Evolutionary conservation across 2,888 invertebrate genomes (phyloP), one percentile per base, ranked within the genome.

Genomic region (Leuctra nigra): DNA sequence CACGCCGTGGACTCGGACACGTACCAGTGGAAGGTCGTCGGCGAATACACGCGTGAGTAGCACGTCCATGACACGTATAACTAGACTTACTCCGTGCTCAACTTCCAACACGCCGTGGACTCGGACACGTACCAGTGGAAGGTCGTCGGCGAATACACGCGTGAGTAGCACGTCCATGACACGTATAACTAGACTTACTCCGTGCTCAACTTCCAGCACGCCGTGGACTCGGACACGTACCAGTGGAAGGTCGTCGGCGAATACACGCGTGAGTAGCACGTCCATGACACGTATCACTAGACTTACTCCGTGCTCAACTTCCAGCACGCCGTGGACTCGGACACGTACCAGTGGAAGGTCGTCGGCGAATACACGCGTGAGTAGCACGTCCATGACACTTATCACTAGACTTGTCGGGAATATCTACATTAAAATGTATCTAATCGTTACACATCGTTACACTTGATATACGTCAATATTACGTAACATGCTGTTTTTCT

Each of bases 251-350:
- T 72, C 44, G 73, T 76, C 18, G 77, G 76, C 14, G 75, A 73
- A 59, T 77, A 75, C 61, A 72, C 72, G 53, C 66, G 73, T 73
- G 64, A 70, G 68, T 66, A 59, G 20, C n/a, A n/a, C n/a, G n/a
- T n/a, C n/a, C n/a, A n/a, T n/a, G n/a, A n/a, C n/a, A n/a, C n/a
- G n/a, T n/a, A n/a, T n/a, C n/a, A n/a, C n/a, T n/a, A n/a, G n/a
- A n/a, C n/a, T 13, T 79, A 79, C 65, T 76, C 75, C n/a, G 73
- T 77, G 56, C 67, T 76, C 38, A 77, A 76, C 64, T 77, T 73
- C 62, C 75, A 75, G 59, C 67, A 66, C 52, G 62, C 65, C 41
- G 35, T 57, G 2, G 63, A 67, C 39, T n/a, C n/a, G n/a, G 20
- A 38, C 18, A 61, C 65, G 20, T 75, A 71, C 59, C 66, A 66